These are phyloP conservation scores for Tetragonisca angustula DNA, from an alignment of 2,888 invertebrate genomes.

Conservation along the genomic window DNA sequence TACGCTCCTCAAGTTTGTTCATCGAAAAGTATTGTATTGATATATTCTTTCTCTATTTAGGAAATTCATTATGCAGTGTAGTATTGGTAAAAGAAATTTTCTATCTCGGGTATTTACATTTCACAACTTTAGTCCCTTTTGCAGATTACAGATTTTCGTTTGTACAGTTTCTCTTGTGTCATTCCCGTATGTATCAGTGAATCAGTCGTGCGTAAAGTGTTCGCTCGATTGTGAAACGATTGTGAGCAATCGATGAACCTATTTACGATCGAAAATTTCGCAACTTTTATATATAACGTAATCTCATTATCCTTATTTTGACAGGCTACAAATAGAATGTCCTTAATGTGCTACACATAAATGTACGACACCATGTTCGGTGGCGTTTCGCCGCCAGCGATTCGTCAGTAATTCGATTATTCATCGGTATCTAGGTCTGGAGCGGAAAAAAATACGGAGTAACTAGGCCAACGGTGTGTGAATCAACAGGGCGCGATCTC, in stretches of 20 bases:
- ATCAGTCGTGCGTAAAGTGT: not conserved
- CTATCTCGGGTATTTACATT: not conserved
- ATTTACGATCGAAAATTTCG: constrained; percentile 3
- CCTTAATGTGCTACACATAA: constrained; percentile 17
- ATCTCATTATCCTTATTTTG: constrained; percentile 44
- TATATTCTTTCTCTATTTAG: not conserved
- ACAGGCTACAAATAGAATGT: constrained; percentile 17
- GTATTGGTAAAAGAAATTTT: not conserved
- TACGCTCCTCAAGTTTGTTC: not conserved
- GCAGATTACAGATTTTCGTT: not conserved
- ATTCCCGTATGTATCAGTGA: not conserved
- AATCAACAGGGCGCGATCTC: constrained; percentile 46
- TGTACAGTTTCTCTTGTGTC: not conserved
- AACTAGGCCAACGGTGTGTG: constrained; percentile 58
- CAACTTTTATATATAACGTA: constrained; percentile 15
- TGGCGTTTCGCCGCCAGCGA: constrained; percentile 16
- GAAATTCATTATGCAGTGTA: not conserved
- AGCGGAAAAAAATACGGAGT: constrained; percentile 52
- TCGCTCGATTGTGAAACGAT: not conserved
- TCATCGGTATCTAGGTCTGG: constrained; percentile 67
- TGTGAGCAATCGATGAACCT: not conserved
- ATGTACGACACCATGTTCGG: constrained; percentile 43
- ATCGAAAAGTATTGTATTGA: not conserved
- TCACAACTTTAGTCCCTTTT: not conserved
- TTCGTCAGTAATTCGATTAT: constrained; percentile 61